Evolutionary conservation across 2,113 vertebrate genomes (phyloP).

Genomic region (Gambusia affinis): DNA sequence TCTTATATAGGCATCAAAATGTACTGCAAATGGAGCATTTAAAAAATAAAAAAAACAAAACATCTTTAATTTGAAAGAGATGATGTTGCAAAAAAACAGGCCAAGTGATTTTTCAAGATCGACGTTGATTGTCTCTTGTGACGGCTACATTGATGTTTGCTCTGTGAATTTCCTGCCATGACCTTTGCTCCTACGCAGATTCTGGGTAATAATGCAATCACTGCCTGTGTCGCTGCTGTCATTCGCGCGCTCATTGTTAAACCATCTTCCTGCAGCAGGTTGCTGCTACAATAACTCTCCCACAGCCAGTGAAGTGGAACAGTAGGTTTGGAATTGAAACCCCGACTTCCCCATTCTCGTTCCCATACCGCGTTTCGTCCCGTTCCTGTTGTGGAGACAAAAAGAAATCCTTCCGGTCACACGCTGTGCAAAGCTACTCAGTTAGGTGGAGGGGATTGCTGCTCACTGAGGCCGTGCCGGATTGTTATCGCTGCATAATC

Average conservation of each 20-base stretch:
- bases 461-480: constrained; percentile 46
- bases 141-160: neutral
- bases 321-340: constrained; percentile 57
- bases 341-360: constrained; percentile 64
- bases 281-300: constrained; percentile 70
- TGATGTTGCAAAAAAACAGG: neutral
- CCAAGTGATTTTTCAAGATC: neutral
- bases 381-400: constrained; percentile 65
- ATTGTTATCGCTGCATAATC: constrained; percentile 74
- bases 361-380: constrained; percentile 54
- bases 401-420: constrained; percentile 76
- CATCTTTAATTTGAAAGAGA: neutral
- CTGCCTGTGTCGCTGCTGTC: neutral
- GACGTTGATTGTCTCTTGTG: neutral
- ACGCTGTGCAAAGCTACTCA: constrained; percentile 66
- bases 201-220: neutral
- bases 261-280: constrained; percentile 24
- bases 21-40: neutral
- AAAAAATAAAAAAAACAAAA: too few relatives aligned
- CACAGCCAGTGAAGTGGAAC: constrained; percentile 64
- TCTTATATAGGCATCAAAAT: neutral
- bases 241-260: constrained; percentile 16
- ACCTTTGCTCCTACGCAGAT: neutral
- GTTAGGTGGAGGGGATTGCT: constrained; percentile 50
- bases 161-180: neutral